phyloP scores from a whole-genome alignment of 2,888 invertebrate genomes.

The Agrotis exclamationis region DNA sequence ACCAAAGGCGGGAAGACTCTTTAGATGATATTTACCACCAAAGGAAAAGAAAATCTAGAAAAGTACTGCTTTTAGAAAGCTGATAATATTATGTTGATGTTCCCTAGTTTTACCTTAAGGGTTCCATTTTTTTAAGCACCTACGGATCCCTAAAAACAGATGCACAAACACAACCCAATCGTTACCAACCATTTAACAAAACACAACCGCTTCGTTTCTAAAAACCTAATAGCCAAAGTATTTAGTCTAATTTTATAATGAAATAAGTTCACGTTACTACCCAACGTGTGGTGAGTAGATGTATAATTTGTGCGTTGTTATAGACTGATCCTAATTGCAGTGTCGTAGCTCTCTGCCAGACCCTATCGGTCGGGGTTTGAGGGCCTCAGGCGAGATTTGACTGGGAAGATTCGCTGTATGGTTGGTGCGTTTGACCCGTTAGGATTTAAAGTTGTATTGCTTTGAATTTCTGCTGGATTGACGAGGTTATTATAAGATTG shows the following conservation, averaged over 20 bases:
- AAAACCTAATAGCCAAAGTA: slow-evolving; percentile 37
- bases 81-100: no score
- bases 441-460: neutral
- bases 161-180: neutral
- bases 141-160: neutral
- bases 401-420: slow-evolving; percentile 22
- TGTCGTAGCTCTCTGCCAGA: slow-evolving; percentile 39
- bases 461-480: neutral
- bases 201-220: slow-evolving; percentile 8
- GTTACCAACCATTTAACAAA: slow-evolving; percentile 13
- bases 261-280: slow-evolving; percentile 5
- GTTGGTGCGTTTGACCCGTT: slow-evolving; percentile 29
- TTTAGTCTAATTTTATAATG: slow-evolving; percentile 46
- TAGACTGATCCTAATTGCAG: slow-evolving; percentile 68
- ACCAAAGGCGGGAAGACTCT: no score
- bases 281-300: slow-evolving; percentile 20
- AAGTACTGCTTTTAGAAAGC: no score
- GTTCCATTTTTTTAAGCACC: no score
- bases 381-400: slow-evolving; percentile 49
- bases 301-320: slow-evolving; percentile 47
- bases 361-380: slow-evolving; percentile 31
- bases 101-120: no score
- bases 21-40: no score
- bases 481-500: neutral
- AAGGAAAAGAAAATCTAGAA: no score